Evolutionary conservation across 2,113 vertebrate genomes (phyloP).

Genomic region (Condylura cristata): DNA sequence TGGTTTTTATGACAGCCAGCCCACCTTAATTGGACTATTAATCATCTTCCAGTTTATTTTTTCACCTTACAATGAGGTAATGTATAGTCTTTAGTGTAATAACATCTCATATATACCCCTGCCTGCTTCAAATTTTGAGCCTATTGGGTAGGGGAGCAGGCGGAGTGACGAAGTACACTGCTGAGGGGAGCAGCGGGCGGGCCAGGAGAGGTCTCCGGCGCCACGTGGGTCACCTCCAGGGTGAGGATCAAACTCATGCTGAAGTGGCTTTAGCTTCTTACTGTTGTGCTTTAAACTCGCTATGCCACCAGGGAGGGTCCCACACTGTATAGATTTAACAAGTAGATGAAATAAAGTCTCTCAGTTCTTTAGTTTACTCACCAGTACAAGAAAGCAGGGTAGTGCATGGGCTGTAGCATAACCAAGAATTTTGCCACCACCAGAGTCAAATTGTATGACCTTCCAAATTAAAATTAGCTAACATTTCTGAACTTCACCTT

Average conservation of each 20-base stretch:
- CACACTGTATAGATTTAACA: slow-evolving; percentile 5
- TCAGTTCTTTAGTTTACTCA: background rate
- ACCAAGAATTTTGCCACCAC: background rate
- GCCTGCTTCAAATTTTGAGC: slow-evolving; percentile 20
- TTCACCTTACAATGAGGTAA: slow-evolving; percentile 99
- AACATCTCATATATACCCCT: background rate
- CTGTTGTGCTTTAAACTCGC: no score
- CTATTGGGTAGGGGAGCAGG: background rate
- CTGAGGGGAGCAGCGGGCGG: no score
- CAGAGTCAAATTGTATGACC: background rate
- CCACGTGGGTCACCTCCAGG: no score
- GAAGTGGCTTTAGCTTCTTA: no score
- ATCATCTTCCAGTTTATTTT: slow-evolving; percentile 99
- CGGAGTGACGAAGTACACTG: no score
- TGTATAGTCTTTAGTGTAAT: slow-evolving; percentile 41
- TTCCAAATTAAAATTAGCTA: background rate
- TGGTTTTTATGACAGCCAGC: slow-evolving; percentile 95
- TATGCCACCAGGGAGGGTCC: no score
- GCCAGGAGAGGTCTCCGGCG: no score
- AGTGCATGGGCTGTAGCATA: background rate
- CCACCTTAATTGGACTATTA: slow-evolving; percentile 97
- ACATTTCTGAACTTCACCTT: background rate
- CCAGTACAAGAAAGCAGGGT: background rate
- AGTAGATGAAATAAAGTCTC: background rate
- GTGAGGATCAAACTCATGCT: no score